Base-by-base conservation (phyloP, 2,113 vertebrate genomes). In the Apodemus sylvaticus region DNA sequence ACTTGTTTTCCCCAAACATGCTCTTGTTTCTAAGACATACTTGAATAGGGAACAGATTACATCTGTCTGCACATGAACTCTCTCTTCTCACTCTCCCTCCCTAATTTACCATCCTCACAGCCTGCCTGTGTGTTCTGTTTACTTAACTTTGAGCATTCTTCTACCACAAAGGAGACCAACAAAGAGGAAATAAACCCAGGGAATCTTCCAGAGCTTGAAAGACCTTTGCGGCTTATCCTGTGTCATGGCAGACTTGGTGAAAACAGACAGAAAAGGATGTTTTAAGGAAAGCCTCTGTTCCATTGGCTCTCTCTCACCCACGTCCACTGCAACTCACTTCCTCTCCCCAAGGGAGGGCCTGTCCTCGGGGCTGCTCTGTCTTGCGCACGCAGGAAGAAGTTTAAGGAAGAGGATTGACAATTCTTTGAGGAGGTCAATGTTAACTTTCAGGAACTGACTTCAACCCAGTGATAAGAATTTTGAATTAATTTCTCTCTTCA, bases 31-130 rank as follows among this genome's bases (percentile, higher is more conserved):
- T 91, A 70, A 31, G 29, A 89, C 48, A 88, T 42, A 55, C 89
- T 96, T 96, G 93, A 93, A 96, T 76, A 94, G 73, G 81, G 92
- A 96, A 94, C 81, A 91, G 70, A 95, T 22, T 73, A 79, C 19
- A 2, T 76, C 86, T 94, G 62, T 86, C 94, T 48, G 60, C 88
- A 39, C 7, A 70, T 76, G 31, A 86, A 88, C 17, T n/a, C 89
- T 90, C 55, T n/a, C 26, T 78, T 79, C 81, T 42, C 55, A 14
- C 58, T 34, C 29, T 62, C 24, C 11, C 20, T 11, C 19, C 76
- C 68, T 74, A 36, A 13, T 74, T 83, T 78, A 92, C 7, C 96
- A 51, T 60, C 60, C 86, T 83, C 0, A n/a, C 92, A 94, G 10
- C 34, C 39, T 78, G 81, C 34, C n/a, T 96, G 60, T 85, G 24